Conservation (phyloP, 2,113 vertebrate species). For the Pachypanchax playfairii region DNA sequence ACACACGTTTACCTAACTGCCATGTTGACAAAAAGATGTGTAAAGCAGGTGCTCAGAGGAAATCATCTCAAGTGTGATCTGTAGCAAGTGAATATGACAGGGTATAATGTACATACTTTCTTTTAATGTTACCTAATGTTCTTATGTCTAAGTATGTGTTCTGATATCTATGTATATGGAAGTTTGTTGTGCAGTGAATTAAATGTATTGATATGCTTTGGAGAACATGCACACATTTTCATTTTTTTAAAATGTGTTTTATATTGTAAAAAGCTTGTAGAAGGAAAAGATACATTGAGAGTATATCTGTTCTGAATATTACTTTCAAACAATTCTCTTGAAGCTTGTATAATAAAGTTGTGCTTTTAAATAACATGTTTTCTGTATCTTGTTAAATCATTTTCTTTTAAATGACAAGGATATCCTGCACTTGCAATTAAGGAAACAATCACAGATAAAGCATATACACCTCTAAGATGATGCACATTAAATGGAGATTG, state of each 20-base stretch:
- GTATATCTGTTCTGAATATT: conserved; percentile 25
- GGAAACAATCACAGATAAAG: conserved; percentile 53
- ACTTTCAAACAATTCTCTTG: conserved; percentile 28
- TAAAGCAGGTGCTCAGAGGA: conserved; percentile 15
- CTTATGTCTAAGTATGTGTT: conserved; percentile 13
- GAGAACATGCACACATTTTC: too few species aligned
- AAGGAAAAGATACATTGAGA: background rate
- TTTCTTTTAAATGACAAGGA: conserved; percentile 31
- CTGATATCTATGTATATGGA: background rate
- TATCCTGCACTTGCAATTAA: conserved; percentile 30
- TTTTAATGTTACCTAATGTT: conserved; percentile 1
- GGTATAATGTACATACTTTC: conserved; percentile 22
- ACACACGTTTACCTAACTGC: background rate
- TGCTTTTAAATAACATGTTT: conserved; percentile 26
- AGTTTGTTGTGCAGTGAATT: background rate
- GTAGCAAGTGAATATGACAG: conserved; percentile 44
- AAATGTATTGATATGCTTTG: too few species aligned
- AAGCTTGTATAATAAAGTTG: conserved; percentile 66
- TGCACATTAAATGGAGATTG: conserved; percentile 49
- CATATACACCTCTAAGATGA: conserved; percentile 54
- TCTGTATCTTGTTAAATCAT: too few species aligned
- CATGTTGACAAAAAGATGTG: conserved; percentile 2
- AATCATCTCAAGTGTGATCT: conserved; percentile 30
- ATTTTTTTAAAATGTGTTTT: conserved; percentile 16
- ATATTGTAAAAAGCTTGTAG: conserved; percentile 22